A percentile compares a stretch with the other conserved stretches of the same genome.
phyloP scores from a whole-genome alignment of 2,113 vertebrate genomes.

The Stercorarius parasiticus region DNA sequence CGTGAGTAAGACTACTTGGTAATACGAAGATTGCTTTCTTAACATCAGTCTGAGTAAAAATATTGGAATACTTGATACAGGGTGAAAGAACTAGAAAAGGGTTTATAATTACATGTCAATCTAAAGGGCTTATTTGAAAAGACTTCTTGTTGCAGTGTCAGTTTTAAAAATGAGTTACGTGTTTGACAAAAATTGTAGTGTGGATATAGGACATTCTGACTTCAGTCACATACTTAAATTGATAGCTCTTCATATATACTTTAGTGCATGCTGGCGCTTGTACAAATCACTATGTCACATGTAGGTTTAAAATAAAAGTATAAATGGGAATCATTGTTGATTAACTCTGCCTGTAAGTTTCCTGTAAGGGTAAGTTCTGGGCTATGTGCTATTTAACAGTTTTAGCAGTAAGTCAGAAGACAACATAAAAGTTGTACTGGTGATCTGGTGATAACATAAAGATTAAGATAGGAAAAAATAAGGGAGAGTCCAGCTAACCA shows the following conservation, averaged over 20 bases:
- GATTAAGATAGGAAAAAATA: not conserved
- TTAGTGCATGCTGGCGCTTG: not conserved
- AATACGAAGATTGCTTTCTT: not conserved
- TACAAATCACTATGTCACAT: not conserved
- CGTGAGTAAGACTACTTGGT: not conserved
- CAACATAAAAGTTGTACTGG: not conserved
- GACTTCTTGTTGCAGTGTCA: not conserved
- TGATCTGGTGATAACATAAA: not conserved
- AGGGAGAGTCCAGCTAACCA: not conserved
- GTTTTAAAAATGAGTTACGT: not conserved
- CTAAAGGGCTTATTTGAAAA: not conserved
- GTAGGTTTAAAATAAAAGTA: not conserved
- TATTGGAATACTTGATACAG: not conserved
- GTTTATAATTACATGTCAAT: not conserved
- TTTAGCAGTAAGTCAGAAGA: not conserved
- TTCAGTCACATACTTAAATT: rapidly evolving
- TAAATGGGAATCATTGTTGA: not conserved
- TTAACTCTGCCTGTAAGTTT: not conserved
- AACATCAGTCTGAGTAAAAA: not conserved
- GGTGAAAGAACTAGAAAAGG: not conserved
- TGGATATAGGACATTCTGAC: not conserved
- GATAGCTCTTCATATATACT: not conserved
- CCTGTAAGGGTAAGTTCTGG: not conserved
- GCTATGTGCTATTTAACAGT: not conserved
- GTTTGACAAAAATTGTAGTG: not conserved